Evolutionary conservation across 2,888 invertebrate species (phyloP), one percentile per base, ranked within the genome.

Genomic region (Chrysolina haemoptera): DNA sequence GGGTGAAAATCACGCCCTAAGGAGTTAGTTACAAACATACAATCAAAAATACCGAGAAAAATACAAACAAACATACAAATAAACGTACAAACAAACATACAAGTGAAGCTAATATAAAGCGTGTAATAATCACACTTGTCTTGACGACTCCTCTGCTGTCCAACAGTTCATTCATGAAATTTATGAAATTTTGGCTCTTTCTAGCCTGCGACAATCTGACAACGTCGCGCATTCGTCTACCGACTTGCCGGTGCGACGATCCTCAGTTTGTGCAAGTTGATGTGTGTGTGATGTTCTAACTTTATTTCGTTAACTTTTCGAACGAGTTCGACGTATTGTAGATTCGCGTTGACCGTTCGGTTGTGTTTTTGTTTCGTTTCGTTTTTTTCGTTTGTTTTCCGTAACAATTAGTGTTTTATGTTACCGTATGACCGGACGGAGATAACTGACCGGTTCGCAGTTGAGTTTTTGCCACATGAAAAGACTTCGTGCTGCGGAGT

Each of bases 221-320:
- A 53, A 53, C 53, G 20, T 11, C 53, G 53, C 11, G 20, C 53
- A 20, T 20, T 16, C 20, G 20, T 53, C 20, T 18, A 53, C 53
- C 53, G 53, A 53, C 53, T 53, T 20, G 18, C 53, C 20, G 20
- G 53, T 53, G 53, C 20, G 53, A 20, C 53, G 53, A 18, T 53
- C 53, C 53, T 18, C 53, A 53, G 53, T 53, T 53, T 53, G 53
- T 53, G 53, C 53, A 20, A 53, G 53, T 53, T 18, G 11, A 53
- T 53, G 53, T 53, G 16, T 11, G 12, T 12, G 53, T 20, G 53
- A 10, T 53, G 53, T 53, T 20, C 53, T 53, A 20, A 53, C 20
- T 53, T 53, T 53, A 11, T 53, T 53, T 20, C 53, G 20, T 53
- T 53, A 53, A 35, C 1, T 53, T 53, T 53, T 53, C 53, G 53